phyloP scores from a whole-genome alignment of 1,140 invertebrate species.

The Leptinotarsa undecemlineata region DNA sequence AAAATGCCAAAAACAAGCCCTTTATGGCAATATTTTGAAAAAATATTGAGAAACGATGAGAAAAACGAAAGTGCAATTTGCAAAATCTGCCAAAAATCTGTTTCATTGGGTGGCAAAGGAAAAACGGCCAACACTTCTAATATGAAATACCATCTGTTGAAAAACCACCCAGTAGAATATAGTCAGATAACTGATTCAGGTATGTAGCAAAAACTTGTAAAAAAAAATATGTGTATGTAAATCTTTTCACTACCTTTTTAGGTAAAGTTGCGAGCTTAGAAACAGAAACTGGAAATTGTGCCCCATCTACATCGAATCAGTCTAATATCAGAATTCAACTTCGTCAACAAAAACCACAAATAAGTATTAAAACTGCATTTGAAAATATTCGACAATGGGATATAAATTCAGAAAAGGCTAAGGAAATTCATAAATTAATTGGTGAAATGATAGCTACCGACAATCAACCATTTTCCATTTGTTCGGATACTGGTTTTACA shows the following conservation, averaged over 20 bases:
- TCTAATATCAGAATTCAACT: slow-evolving; percentile 7
- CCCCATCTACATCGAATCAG: slow-evolving; percentile 5
- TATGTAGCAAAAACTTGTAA: slow-evolving; percentile 6
- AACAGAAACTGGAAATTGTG: slow-evolving; percentile 6
- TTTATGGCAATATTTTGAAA: slow-evolving; percentile 4
- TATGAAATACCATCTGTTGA: slow-evolving; percentile 3
- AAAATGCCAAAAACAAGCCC: not conserved
- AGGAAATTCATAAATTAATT: slow-evolving; percentile 3
- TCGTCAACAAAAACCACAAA: slow-evolving; percentile 3
- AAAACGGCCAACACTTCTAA: not conserved
- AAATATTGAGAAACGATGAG: slow-evolving; percentile 3
- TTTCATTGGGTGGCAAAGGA: slow-evolving; percentile 1
- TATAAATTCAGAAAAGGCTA: slow-evolving; percentile 5
- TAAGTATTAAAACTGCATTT: slow-evolving; percentile 7
- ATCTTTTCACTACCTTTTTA: slow-evolving; percentile 5
- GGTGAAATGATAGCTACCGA: slow-evolving; percentile 5
- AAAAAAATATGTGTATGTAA: slow-evolving; percentile 5
- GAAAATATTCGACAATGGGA: slow-evolving; percentile 3
- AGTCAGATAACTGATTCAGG: slow-evolving; percentile 2
- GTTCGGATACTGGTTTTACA: slow-evolving; percentile 3
- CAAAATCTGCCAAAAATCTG: not conserved
- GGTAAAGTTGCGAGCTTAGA: slow-evolving; percentile 5
- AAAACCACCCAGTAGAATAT: not conserved
- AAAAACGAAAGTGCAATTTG: slow-evolving; percentile 3
- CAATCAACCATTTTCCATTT: slow-evolving; percentile 7